Percentiles rank a stretch among this genome's conserved stretches.
These are phyloP conservation scores for Chloropsis hardwickii DNA, from an alignment of 2,113 vertebrate species.

Conservation along the genomic window DNA sequence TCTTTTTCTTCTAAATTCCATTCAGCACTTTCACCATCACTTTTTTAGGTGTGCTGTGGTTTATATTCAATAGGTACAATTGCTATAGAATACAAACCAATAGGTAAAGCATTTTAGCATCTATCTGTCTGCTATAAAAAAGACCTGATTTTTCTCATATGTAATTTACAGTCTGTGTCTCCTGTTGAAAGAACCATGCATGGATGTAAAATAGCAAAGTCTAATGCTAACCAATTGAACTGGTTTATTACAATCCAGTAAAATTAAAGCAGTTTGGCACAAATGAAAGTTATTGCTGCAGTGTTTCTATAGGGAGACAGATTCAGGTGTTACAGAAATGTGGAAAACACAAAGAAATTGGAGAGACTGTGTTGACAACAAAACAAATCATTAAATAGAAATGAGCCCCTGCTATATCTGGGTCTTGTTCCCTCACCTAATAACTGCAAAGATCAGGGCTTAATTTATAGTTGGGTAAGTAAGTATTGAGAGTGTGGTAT, in stretches of 20 bases:
- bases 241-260: background rate
- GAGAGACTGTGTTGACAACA: background rate
- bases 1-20: background rate
- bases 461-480: background rate
- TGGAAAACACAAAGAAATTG: background rate
- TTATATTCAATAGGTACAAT: background rate
- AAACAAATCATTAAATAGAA: background rate
- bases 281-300: background rate
- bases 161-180: background rate
- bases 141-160: background rate
- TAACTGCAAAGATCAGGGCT: background rate
- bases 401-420: background rate
- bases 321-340: background rate
- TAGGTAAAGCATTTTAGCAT: background rate
- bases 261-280: background rate
- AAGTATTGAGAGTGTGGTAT: background rate
- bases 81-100: background rate
- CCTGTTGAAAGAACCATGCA: background rate
- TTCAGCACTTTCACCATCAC: background rate
- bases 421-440: background rate
- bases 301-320: background rate
- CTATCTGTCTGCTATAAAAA: background rate
- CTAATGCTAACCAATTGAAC: background rate
- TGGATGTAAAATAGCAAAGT: background rate
- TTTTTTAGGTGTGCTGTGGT: background rate